These are phyloP conservation scores for Hippopotamyrus pictus DNA, from an alignment of 2,797 vertebrate genomes.

Conservation along the genomic window DNA sequence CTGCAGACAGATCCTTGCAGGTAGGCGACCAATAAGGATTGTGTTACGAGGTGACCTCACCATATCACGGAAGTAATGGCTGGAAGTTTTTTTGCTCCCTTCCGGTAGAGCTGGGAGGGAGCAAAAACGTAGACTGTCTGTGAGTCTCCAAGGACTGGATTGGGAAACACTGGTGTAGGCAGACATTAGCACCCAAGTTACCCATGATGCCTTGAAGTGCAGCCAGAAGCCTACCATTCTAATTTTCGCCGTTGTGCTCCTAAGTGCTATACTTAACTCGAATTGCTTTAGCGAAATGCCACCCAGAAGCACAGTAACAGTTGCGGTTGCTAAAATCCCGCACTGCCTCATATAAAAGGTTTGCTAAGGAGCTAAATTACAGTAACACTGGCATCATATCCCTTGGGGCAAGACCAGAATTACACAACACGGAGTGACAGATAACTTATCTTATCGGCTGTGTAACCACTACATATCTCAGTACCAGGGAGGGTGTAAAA, in stretches of 20 bases:
- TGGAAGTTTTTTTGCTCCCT: constrained; percentile 3
- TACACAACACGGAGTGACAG: neutral
- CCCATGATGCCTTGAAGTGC: neutral
- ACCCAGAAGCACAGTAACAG: neutral
- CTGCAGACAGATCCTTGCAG: neutral
- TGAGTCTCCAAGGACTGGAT: neutral
- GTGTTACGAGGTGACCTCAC: neutral
- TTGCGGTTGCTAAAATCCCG: neutral
- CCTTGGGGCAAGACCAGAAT: neutral
- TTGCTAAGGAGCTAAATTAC: neutral
- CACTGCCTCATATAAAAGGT: neutral
- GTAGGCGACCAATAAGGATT: neutral
- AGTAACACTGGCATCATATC: neutral
- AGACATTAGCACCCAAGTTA: neutral
- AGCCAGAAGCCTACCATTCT: neutral
- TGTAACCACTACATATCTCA: neutral
- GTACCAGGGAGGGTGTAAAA: neutral
- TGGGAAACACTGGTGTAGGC: neutral
- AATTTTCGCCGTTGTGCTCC: neutral
- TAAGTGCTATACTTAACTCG: neutral
- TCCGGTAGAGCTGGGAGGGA: neutral
- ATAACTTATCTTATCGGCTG: neutral
- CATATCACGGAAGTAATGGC: neutral
- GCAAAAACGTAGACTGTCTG: neutral
- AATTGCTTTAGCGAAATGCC: neutral